Percentiles rank a stretch among this genome's conserved stretches.
Evolutionary conservation across 2,113 vertebrate genomes (phyloP).

Genomic region (Crocuta crocuta): DNA sequence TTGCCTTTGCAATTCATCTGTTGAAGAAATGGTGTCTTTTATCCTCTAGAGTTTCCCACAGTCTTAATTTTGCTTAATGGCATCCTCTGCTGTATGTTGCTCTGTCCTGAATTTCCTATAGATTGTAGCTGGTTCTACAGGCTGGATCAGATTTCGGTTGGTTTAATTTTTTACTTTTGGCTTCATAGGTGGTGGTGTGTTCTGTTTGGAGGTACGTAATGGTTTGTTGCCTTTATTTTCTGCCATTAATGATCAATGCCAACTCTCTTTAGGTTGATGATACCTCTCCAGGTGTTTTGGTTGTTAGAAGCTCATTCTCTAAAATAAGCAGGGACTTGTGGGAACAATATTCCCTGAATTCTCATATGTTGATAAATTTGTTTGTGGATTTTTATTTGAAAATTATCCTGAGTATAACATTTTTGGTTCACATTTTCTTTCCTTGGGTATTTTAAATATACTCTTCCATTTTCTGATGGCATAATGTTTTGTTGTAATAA

Average conservation of each 20-base stretch:
- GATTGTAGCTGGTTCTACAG: neutral
- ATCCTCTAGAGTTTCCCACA: neutral
- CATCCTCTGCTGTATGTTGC: neutral
- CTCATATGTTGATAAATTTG: neutral
- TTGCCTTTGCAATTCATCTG: neutral
- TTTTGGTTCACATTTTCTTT: neutral
- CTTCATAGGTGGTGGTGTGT: neutral
- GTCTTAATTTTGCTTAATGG: conserved; percentile 18
- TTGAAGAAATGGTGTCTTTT: neutral
- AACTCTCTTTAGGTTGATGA: neutral
- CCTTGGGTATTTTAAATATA: neutral
- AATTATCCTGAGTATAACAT: neutral
- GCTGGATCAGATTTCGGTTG: neutral
- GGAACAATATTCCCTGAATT: neutral
- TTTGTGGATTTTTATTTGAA: neutral
- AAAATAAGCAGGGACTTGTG: neutral
- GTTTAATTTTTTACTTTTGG: neutral
- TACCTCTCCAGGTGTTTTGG: neutral
- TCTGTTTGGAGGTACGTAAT: conserved; percentile 4
- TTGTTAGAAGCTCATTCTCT: neutral
- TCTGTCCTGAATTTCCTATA: conserved; percentile 14
- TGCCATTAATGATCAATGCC: neutral
- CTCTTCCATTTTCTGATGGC: neutral
- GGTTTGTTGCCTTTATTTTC: neutral
- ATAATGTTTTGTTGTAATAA: neutral